phyloP scores from a whole-genome alignment of 2,797 vertebrate species.

The Epinephelus malabaricus region DNA sequence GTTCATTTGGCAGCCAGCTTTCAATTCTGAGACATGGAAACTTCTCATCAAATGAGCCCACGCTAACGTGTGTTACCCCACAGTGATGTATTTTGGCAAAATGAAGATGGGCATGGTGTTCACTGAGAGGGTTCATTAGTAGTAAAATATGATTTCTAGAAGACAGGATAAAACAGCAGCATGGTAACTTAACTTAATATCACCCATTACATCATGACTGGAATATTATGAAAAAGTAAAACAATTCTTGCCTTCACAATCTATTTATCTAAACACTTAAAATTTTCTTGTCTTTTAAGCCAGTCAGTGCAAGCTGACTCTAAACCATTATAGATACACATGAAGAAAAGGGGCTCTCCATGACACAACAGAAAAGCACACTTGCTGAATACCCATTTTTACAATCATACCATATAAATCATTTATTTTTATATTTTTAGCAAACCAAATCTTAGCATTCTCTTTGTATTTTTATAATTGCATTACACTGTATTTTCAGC shows the following conservation, averaged over 20 bases:
- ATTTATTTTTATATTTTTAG: constrained; percentile 17
- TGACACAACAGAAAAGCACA: constrained; percentile 7
- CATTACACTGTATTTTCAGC: neutral
- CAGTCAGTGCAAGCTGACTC: neutral
- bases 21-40: neutral
- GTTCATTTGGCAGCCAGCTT: neutral
- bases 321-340: neutral
- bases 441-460: constrained; percentile 10
- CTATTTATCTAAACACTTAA: neutral
- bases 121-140: neutral
- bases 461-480: constrained; percentile 15
- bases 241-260: neutral
- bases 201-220: constrained; percentile 4
- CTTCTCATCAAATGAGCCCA: neutral
- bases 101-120: constrained; percentile 12
- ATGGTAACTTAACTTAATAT: constrained; percentile 24
- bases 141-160: neutral
- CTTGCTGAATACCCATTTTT: neutral
- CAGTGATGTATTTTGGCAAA: constrained; percentile 5
- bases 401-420: constrained; percentile 5
- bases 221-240: neutral
- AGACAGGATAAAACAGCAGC: constrained; percentile 14
- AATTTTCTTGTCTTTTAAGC: constrained; percentile 19
- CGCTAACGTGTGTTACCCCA: neutral
- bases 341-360: constrained; percentile 1